phyloP scores from a whole-genome alignment of 2,113 vertebrate species.

The Polyodon spathula region DNA sequence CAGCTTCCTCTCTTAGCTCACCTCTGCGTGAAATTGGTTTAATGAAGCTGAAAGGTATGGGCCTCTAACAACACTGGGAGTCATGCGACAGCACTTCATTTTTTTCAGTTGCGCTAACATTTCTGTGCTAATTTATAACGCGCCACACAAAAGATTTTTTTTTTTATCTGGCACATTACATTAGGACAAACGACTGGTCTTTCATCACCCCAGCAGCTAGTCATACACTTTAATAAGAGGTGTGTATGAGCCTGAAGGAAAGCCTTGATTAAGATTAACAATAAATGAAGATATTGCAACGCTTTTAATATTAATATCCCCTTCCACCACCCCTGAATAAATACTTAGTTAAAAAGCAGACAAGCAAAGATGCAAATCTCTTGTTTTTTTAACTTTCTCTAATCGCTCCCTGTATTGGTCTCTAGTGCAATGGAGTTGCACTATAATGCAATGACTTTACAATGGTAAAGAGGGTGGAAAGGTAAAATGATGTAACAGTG shows the following conservation, averaged over 20 bases:
- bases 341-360: too few species aligned
- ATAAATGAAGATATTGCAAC: conserved; percentile 21
- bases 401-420: too few species aligned
- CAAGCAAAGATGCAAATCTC: too few species aligned
- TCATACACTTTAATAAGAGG: conserved; percentile 64
- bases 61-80: conserved; percentile 96
- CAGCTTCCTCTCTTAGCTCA: conserved; percentile 98
- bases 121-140: conserved; percentile 91
- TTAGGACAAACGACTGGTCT: conserved; percentile 84
- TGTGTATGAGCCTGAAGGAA: conserved; percentile 52
- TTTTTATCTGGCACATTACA: conserved; percentile 92
- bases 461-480: too few species aligned
- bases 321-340: too few species aligned
- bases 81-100: conserved; percentile 89
- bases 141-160: conserved; percentile 89
- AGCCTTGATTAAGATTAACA: conserved; percentile 31
- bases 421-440: too few species aligned
- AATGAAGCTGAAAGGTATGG: conserved; percentile 99
- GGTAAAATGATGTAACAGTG: too few species aligned
- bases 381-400: too few species aligned
- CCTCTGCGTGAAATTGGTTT: conserved; percentile 99
- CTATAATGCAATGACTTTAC: too few species aligned
- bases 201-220: conserved; percentile 64
- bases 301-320: conserved; percentile 3
- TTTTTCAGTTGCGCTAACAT: conserved; percentile 76